Conservation (phyloP, 2,888 invertebrate species). For the Eilema depressum region DNA sequence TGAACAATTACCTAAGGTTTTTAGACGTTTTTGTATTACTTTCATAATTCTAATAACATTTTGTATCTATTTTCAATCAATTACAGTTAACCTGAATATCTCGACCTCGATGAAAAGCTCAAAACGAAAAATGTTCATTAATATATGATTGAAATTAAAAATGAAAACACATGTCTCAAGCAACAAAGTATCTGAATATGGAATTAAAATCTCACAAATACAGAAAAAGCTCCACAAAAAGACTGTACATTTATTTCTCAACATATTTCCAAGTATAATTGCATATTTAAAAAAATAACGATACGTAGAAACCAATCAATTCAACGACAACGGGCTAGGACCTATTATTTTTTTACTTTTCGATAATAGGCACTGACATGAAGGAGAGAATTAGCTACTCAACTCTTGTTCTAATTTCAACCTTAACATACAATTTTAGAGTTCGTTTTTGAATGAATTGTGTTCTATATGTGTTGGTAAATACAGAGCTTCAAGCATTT, state of each 20-base stretch:
- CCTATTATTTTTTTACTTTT: constrained; percentile 63
- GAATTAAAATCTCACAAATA: constrained; percentile 49
- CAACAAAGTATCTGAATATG: constrained; percentile 19
- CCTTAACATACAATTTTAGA: constrained; percentile 31
- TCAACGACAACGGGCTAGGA: constrained; percentile 64
- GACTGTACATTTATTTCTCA: constrained; percentile 42
- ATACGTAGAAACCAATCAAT: constrained; percentile 78
- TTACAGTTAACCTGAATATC: neutral
- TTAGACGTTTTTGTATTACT: too few species aligned
- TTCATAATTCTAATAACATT: too few species aligned
- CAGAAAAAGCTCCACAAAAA: constrained; percentile 40
- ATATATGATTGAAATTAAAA: neutral
- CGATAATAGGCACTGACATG: constrained; percentile 65
- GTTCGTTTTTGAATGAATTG: constrained; percentile 37
- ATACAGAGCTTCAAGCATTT: constrained; percentile 59
- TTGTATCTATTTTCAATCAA: neutral
- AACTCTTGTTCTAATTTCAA: constrained; percentile 30
- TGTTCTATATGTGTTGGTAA: constrained; percentile 43
- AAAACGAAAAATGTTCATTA: neutral
- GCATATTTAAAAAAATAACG: constrained; percentile 53
- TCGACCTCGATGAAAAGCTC: neutral
- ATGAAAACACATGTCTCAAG: neutral
- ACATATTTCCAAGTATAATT: constrained; percentile 69
- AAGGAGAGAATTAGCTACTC: constrained; percentile 41
- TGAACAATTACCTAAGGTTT: too few species aligned